A percentile compares a stretch with the other conserved stretches of the same genome.
Evolutionary conservation across 1,140 invertebrate genomes (phyloP).

Genomic region (Pachyrhynchus sulphureomaculatus): DNA sequence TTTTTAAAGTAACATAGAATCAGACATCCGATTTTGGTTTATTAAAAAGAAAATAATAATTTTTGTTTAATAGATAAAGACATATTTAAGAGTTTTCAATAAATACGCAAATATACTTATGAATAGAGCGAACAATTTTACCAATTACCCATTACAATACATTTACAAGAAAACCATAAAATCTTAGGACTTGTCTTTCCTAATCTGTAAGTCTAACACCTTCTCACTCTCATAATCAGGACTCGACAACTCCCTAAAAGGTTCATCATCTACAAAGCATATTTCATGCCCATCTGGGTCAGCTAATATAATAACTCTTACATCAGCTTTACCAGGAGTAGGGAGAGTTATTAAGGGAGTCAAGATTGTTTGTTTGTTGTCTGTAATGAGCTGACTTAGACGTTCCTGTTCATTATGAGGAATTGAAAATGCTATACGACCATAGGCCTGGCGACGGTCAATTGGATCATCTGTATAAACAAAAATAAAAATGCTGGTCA

Average conservation of each 20-base stretch:
- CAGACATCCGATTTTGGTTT: too few species aligned
- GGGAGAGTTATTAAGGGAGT: conserved; percentile 87
- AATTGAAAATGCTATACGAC: conserved; percentile 91
- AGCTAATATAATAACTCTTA: conserved; percentile 91
- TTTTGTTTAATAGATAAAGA: too few species aligned
- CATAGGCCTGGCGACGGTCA: conserved; percentile 89
- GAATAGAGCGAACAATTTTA: too few species aligned
- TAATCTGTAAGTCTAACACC: conserved; percentile 78
- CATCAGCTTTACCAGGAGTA: conserved; percentile 95
- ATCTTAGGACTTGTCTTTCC: conserved; percentile 64
- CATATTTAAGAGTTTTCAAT: too few species aligned
- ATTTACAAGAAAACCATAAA: too few species aligned
- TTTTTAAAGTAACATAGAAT: too few species aligned
- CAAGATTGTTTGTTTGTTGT: conserved; percentile 74
- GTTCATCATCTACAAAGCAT: conserved; percentile 97
- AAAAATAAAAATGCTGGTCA: too few species aligned
- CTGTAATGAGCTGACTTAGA: conserved; percentile 75
- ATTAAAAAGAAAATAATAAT: too few species aligned
- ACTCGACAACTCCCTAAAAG: conserved; percentile 84
- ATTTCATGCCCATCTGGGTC: conserved; percentile 98
- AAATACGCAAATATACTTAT: too few species aligned
- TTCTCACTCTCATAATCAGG: conserved; percentile 81
- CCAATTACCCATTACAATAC: too few species aligned
- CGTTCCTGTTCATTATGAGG: conserved; percentile 71
- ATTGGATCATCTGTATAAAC: conserved; percentile 59